These are phyloP conservation scores for Luscinia luscinia DNA, from an alignment of 2,797 vertebrate species.

Conservation along the genomic window DNA sequence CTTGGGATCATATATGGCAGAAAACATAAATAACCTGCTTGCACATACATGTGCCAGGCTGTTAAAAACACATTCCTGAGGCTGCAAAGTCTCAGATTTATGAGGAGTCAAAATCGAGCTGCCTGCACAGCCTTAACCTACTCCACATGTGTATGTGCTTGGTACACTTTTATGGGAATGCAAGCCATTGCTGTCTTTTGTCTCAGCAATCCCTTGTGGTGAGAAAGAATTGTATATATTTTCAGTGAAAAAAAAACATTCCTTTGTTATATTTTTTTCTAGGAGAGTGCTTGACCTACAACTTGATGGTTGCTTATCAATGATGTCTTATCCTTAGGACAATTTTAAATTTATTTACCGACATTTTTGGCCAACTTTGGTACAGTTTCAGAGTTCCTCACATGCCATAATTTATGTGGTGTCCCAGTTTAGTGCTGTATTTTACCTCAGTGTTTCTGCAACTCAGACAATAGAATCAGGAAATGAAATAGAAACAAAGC, in stretches of 20 bases:
- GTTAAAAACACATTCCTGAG: neutral
- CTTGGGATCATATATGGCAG: fast-evolving
- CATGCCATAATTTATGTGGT: neutral
- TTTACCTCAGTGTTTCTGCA: neutral
- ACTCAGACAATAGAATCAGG: neutral
- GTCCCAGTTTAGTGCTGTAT: neutral
- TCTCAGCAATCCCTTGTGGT: neutral
- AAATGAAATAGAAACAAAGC: neutral
- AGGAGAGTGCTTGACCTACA: neutral
- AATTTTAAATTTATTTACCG: neutral
- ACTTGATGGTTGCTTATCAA: neutral
- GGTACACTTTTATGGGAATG: neutral
- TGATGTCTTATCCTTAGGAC: neutral
- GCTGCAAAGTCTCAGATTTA: neutral
- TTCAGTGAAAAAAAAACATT: neutral
- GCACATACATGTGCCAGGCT: fast-evolving
- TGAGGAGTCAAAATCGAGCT: neutral
- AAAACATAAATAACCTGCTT: neutral
- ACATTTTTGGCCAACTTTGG: neutral
- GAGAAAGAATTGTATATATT: neutral
- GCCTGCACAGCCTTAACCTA: neutral
- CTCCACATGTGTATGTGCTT: neutral
- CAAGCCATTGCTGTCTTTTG: neutral
- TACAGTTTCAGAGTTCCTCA: neutral
- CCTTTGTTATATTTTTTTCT: neutral